phyloP scores from a whole-genome alignment of 2,888 invertebrate species.

The Oscheius sp. region DNA sequence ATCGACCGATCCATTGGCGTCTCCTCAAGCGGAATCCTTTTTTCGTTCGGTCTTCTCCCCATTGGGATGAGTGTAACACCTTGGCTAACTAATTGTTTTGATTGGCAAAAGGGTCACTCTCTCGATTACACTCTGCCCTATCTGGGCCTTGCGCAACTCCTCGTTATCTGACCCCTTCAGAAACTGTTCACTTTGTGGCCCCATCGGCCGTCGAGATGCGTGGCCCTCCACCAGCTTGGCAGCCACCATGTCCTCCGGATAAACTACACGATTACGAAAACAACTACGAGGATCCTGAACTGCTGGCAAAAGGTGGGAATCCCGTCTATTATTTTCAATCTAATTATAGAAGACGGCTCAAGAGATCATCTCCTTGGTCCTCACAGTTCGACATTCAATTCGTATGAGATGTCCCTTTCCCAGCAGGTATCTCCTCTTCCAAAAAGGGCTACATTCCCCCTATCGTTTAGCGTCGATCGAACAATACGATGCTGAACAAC shows the following conservation, averaged over 20 bases:
- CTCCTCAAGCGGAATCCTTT: neutral
- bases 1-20: constrained; percentile 13
- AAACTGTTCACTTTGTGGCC: constrained; percentile 40
- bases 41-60: neutral
- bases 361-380: constrained; percentile 44
- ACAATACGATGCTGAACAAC: constrained; percentile 38
- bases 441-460: constrained; percentile 22
- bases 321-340: neutral
- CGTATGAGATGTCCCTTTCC: constrained; percentile 57
- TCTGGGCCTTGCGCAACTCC: constrained; percentile 11
- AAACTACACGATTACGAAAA: constrained; percentile 55
- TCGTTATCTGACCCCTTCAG: constrained; percentile 39
- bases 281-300: constrained; percentile 64
- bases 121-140: constrained; percentile 14
- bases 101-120: neutral
- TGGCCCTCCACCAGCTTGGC: constrained; percentile 59
- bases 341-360: constrained; percentile 44
- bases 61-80: constrained; percentile 8
- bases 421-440: constrained; percentile 42
- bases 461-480: constrained; percentile 40
- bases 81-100: constrained; percentile 23
- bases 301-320: constrained; percentile 35
- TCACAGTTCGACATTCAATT: constrained; percentile 43
- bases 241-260: constrained; percentile 52
- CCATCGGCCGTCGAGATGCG: constrained; percentile 43